A percentile compares a stretch with the other conserved stretches of the same genome.
phyloP scores from a whole-genome alignment of 2,797 vertebrate genomes.

The Chromis chromis region DNA sequence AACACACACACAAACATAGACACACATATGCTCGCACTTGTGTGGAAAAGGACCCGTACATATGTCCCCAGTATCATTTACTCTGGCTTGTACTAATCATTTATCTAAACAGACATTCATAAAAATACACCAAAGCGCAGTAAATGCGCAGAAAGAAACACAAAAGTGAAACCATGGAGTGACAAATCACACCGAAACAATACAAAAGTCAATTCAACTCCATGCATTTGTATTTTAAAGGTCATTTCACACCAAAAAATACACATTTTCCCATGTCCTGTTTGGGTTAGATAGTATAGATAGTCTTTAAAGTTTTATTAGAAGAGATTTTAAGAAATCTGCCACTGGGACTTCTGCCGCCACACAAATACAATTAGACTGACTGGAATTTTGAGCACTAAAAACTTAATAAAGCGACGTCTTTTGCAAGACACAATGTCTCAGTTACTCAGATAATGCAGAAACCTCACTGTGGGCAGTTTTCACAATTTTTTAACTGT shows the following conservation, averaged over 20 bases:
- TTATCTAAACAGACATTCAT: slow-evolving; percentile 32
- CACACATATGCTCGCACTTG: slow-evolving; percentile 22
- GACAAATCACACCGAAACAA: neutral
- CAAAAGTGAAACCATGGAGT: neutral
- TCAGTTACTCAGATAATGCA: slow-evolving; percentile 8
- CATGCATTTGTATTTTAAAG: slow-evolving; percentile 4
- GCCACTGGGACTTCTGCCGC: neutral
- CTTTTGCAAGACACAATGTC: slow-evolving; percentile 22
- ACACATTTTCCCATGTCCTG: no score
- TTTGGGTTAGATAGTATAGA: neutral
- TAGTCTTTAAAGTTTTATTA: neutral
- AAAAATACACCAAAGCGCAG: neutral
- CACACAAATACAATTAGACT: neutral
- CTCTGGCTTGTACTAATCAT: slow-evolving; percentile 30
- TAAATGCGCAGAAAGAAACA: neutral
- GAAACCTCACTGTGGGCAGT: slow-evolving; percentile 8
- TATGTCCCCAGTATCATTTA: slow-evolving; percentile 1
- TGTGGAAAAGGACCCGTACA: slow-evolving; percentile 15
- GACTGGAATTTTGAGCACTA: neutral
- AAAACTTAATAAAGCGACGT: neutral
- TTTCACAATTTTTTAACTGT: neutral
- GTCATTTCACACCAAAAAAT: slow-evolving; percentile 6
- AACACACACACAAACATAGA: slow-evolving; percentile 54
- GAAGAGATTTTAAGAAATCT: neutral
- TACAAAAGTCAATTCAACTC: no score